Conservation (phyloP, 2,888 invertebrate genomes). For the Hipparchia sbordonii region DNA sequence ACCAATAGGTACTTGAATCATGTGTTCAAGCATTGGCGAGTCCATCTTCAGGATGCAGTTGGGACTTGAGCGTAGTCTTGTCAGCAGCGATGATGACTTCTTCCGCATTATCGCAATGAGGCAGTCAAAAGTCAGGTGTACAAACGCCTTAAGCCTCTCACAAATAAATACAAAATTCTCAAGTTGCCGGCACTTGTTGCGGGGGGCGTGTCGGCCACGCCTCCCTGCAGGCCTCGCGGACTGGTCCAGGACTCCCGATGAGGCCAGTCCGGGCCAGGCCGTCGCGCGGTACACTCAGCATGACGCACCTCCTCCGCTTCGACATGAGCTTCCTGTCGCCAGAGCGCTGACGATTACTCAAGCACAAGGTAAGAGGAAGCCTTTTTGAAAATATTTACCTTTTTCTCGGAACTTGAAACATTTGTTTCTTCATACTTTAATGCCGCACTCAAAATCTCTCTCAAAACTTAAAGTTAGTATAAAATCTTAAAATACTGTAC, state of each 20-base stretch:
- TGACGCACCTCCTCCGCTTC: slow-evolving; percentile 74
- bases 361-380: slow-evolving; percentile 63
- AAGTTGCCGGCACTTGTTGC: slow-evolving; percentile 61
- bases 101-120: too few species aligned
- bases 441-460: too few species aligned
- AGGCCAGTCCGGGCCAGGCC: slow-evolving; percentile 42
- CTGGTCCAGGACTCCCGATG: slow-evolving; percentile 24
- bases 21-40: too few species aligned
- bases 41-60: too few species aligned
- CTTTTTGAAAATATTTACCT: not conserved
- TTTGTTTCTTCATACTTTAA: too few species aligned
- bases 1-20: too few species aligned
- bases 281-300: slow-evolving; percentile 47
- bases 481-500: too few species aligned
- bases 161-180: slow-evolving; percentile 24
- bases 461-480: too few species aligned
- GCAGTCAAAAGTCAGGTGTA: slow-evolving; percentile 17
- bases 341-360: slow-evolving; percentile 82
- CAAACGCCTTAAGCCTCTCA: slow-evolving; percentile 19
- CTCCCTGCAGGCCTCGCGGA: slow-evolving; percentile 40
- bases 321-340: slow-evolving; percentile 77
- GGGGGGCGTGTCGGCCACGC: slow-evolving; percentile 63
- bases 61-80: too few species aligned
- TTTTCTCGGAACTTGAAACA: not conserved
- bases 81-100: too few species aligned